Percentiles rank a stretch among this genome's conserved stretches.
Conservation (phyloP, 1,140 invertebrate genomes). For the Eupeodes corollae region DNA sequence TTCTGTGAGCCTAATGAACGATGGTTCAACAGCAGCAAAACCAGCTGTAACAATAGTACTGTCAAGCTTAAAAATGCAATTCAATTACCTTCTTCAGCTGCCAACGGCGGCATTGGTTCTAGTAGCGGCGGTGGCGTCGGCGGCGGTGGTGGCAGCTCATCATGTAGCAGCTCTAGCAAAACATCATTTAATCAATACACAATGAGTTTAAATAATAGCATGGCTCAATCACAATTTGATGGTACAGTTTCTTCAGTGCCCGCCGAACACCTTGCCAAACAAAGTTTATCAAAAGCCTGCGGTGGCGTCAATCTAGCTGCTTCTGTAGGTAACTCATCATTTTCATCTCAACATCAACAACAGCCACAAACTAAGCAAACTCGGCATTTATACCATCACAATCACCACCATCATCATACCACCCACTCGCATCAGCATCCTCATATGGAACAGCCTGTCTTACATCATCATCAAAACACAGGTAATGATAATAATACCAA, state of each 20-base stretch:
- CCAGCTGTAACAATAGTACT: no score
- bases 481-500: neutral
- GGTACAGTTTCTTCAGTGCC: neutral
- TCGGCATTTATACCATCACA: neutral
- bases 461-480: neutral
- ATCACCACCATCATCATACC: neutral
- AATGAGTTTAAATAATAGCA: neutral
- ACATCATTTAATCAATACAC: neutral
- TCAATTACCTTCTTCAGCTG: neutral
- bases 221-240: neutral
- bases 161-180: neutral
- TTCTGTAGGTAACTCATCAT: neutral
- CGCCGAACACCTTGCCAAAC: neutral
- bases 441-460: neutral
- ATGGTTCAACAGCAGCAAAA: no score
- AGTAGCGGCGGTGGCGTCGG: constrained; percentile 8
- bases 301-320: neutral
- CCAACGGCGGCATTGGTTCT: neutral
- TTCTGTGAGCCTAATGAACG: no score
- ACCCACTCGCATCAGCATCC: neutral
- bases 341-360: neutral
- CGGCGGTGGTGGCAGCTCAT: constrained; percentile 9
- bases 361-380: neutral
- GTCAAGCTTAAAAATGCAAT: no score
- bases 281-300: no score